These are phyloP conservation scores for Nephrotoma guestfalica DNA, from an alignment of 2,888 invertebrate species.

Conservation along the genomic window DNA sequence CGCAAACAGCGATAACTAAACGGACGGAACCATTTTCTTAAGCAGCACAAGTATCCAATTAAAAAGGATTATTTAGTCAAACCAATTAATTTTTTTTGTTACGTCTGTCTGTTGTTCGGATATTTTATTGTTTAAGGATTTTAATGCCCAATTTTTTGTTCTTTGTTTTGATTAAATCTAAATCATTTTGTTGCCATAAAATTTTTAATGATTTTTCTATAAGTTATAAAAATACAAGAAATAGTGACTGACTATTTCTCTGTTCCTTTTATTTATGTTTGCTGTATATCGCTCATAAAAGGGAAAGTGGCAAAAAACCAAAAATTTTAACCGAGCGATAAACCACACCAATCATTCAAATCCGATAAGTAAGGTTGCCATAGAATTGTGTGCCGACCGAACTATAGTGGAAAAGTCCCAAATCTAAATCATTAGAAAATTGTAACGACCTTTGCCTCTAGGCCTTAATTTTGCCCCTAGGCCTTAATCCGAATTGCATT, in stretches of 20 bases:
- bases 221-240: not conserved
- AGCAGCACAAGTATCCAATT: not conserved
- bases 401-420: no score
- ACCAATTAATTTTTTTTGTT: not conserved
- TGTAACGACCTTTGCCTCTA: no score
- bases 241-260: not conserved
- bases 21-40: not conserved
- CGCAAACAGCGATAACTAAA: not conserved
- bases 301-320: no score
- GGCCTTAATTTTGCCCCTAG: no score
- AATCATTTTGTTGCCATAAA: not conserved
- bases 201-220: not conserved
- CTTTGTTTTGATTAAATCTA: not conserved
- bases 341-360: no score
- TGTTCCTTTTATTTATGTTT: no score
- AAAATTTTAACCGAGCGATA: no score
- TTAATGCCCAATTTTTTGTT: not conserved
- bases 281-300: no score
- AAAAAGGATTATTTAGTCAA: not conserved
- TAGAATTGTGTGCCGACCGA: no score
- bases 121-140: not conserved
- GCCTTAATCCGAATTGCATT: no score
- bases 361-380: no score
- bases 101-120: not conserved
- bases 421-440: no score